Evolutionary conservation across 64 coral and sea anemone species (phyloP).

Genomic region (Platygyra sinensis): DNA sequence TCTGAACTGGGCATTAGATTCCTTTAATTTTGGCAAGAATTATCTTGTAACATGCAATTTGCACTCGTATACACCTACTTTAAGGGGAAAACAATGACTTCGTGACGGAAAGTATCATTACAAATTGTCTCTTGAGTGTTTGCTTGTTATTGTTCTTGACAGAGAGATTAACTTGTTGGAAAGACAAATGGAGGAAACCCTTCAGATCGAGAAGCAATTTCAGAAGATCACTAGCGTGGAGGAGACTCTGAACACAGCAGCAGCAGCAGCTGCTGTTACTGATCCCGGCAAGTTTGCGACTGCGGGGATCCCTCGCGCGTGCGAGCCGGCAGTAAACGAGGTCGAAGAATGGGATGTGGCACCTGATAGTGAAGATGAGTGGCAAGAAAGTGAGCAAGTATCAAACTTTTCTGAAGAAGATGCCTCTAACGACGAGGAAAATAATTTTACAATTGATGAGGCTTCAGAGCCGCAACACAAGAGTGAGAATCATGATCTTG

Average conservation of each 20-base stretch:
- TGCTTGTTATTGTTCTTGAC: background rate
- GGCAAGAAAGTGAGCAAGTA: background rate
- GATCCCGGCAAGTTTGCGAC: background rate
- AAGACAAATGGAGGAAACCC: conserved; percentile 39
- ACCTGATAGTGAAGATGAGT: background rate
- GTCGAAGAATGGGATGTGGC: background rate
- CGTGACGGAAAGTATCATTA: too few relatives aligned
- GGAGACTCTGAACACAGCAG: background rate
- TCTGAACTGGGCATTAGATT: too few relatives aligned
- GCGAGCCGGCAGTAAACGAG: background rate
- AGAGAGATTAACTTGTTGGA: conserved; percentile 38
- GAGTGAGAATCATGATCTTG: background rate
- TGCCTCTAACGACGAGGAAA: background rate
- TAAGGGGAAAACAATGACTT: too few relatives aligned
- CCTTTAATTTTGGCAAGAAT: too few relatives aligned
- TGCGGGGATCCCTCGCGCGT: background rate
- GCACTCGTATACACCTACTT: too few relatives aligned
- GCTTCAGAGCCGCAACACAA: background rate
- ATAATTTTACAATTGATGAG: background rate
- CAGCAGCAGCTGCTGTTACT: background rate
- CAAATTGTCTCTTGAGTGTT: background rate
- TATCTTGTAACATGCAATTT: too few relatives aligned
- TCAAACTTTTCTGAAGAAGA: background rate
- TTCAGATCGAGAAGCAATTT: conserved; percentile 1
- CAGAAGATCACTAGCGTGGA: background rate